Conservation (phyloP, 1,140 invertebrate genomes). For the Lordiphosa mommai region DNA sequence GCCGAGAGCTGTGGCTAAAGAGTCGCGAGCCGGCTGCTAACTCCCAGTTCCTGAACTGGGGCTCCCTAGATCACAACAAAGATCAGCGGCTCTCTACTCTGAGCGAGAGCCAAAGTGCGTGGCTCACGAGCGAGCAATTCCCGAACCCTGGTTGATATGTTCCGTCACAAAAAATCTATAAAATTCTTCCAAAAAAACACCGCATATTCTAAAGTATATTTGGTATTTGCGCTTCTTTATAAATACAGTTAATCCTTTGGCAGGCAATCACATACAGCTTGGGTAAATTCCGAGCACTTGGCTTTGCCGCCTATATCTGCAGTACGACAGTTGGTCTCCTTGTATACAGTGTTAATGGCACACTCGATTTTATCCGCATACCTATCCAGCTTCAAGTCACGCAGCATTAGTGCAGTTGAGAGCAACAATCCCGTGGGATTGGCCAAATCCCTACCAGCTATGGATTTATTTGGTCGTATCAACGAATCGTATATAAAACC, state of each 20-base stretch:
- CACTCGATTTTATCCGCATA: conserved; percentile 19
- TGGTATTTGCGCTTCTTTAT: too few relatives aligned
- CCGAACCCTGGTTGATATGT: too few relatives aligned
- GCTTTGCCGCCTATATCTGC: conserved; percentile 37
- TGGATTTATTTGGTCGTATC: not conserved
- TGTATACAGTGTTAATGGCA: conserved; percentile 29
- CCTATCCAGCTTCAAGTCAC: conserved; percentile 6
- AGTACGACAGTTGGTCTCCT: conserved; percentile 45
- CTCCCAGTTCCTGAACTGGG: too few relatives aligned
- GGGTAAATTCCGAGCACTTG: conserved; percentile 43
- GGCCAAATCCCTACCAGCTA: conserved; percentile 30
- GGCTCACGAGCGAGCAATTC: too few relatives aligned
- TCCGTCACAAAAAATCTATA: too few relatives aligned
- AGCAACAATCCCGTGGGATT: conserved; percentile 59
- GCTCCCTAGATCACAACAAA: too few relatives aligned
- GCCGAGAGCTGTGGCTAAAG: too few relatives aligned
- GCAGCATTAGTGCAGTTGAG: conserved; percentile 32
- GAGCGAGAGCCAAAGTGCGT: too few relatives aligned
- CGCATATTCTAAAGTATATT: too few relatives aligned
- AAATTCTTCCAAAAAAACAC: too few relatives aligned
- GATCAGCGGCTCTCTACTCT: too few relatives aligned
- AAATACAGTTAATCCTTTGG: not conserved
- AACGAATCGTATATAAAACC: conserved; percentile 33
- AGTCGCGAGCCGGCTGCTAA: too few relatives aligned
- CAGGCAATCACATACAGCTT: conserved; percentile 34